phyloP scores from a whole-genome alignment of 2,888 invertebrate genomes.

The Himalopsyche japonica region DNA sequence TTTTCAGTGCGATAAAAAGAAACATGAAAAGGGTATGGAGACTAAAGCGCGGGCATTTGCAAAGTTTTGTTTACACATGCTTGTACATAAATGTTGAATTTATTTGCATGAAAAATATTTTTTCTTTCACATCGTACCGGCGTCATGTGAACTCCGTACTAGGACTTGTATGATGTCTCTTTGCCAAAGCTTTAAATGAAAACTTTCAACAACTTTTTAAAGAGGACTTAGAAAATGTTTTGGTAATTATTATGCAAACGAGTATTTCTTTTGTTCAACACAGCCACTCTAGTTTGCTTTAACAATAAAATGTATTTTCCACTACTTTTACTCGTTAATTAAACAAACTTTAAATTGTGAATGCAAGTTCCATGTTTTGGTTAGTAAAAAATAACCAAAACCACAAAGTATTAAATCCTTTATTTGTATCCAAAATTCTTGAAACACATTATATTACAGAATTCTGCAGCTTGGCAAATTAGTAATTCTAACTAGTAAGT shows the following conservation, averaged over 20 bases:
- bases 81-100: constrained; percentile 33
- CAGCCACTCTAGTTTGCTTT: neutral
- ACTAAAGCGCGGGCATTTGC: constrained; percentile 27
- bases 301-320: neutral
- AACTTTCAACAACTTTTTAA: neutral
- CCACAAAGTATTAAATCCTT: too few species aligned
- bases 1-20: constrained; percentile 28
- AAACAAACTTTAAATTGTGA: neutral
- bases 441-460: too few species aligned
- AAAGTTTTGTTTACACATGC: constrained; percentile 39
- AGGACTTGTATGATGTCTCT: neutral
- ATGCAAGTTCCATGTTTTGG: neutral
- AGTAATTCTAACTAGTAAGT: too few species aligned
- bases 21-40: constrained; percentile 28
- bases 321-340: neutral
- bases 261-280: neutral
- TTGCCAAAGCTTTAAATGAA: neutral
- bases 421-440: too few species aligned
- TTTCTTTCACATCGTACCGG: neutral
- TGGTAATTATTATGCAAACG: neutral
- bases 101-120: constrained; percentile 39
- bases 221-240: neutral
- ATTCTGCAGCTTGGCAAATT: too few species aligned
- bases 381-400: neutral
- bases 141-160: neutral